These are phyloP conservation scores for Etheostoma perlongum DNA, from an alignment of 2,797 vertebrate genomes.

Conservation along the genomic window DNA sequence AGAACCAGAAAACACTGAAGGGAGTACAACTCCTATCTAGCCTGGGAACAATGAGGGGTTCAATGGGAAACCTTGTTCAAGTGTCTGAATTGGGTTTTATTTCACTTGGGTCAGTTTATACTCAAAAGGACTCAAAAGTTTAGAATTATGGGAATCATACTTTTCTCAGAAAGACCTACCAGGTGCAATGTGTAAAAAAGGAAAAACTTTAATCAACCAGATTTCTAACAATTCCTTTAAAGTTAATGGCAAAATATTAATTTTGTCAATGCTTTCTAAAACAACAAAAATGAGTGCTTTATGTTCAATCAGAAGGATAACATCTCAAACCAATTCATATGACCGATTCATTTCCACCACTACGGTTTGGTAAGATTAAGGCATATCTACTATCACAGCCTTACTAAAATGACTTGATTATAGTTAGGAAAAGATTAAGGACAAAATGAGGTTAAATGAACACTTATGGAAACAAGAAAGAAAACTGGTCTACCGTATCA, in stretches of 20 bases:
- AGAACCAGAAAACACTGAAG: neutral
- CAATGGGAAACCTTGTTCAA: neutral
- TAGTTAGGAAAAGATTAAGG: neutral
- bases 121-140: neutral
- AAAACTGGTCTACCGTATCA: neutral
- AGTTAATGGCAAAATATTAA: neutral
- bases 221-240: neutral
- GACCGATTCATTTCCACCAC: too few species aligned
- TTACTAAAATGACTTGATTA: neutral
- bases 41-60: neutral
- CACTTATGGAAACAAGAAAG: neutral
- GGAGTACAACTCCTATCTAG: slow-evolving; percentile 7
- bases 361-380: too few species aligned
- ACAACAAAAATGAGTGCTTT: neutral
- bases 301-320: neutral
- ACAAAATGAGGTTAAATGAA: too few species aligned
- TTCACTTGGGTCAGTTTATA: too few species aligned
- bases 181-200: neutral
- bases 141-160: neutral
- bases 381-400: neutral
- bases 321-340: too few species aligned
- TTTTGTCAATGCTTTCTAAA: neutral
- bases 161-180: neutral
- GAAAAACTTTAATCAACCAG: neutral
- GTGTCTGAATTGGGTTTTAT: too few species aligned